A percentile compares a stretch with the other conserved stretches of the same genome.
Conservation (phyloP, 2,888 invertebrate genomes). For the Chironomus riparius region DNA sequence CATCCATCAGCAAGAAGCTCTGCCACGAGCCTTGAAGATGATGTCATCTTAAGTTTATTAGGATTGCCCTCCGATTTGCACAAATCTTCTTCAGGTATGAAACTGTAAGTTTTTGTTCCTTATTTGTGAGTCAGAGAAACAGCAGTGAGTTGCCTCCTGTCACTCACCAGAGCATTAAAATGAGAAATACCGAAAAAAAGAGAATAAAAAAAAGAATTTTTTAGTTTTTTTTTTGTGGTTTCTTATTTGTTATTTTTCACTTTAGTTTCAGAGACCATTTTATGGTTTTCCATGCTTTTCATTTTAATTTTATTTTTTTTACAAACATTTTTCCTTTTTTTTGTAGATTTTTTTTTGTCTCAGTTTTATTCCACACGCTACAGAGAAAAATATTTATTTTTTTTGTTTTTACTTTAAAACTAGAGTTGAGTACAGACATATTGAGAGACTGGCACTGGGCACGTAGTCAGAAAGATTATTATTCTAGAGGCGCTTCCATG, state of each 20-base stretch:
- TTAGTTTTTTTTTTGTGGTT: not conserved
- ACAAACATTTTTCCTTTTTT: too few relatives aligned
- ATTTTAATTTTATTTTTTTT: too few relatives aligned
- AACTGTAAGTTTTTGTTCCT: slow-evolving; percentile 65
- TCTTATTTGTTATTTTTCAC: not conserved
- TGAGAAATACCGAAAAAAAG: not conserved
- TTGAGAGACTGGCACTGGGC: too few relatives aligned
- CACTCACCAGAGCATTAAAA: slow-evolving; percentile 29
- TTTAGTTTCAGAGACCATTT: not conserved
- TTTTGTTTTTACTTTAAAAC: too few relatives aligned
- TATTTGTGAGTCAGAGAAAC: slow-evolving; percentile 36
- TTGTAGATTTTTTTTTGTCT: too few relatives aligned
- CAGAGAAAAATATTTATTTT: too few relatives aligned
- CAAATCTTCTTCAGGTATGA: slow-evolving; percentile 64
- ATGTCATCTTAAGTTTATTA: slow-evolving; percentile 85
- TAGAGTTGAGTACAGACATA: too few relatives aligned
- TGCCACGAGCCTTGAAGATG: slow-evolving; percentile 47
- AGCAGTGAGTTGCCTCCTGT: not conserved
- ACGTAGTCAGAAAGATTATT: too few relatives aligned
- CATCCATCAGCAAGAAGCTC: slow-evolving; percentile 23
- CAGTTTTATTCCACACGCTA: too few relatives aligned
- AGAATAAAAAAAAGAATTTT: not conserved
- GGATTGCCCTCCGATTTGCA: slow-evolving; percentile 69
- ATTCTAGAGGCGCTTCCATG: too few relatives aligned
- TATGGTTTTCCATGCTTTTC: too few relatives aligned